A percentile compares a stretch with the other conserved stretches of the same genome.
Conservation (phyloP, 2,888 invertebrate genomes). For the Chaetogeoica ovagalla region DNA sequence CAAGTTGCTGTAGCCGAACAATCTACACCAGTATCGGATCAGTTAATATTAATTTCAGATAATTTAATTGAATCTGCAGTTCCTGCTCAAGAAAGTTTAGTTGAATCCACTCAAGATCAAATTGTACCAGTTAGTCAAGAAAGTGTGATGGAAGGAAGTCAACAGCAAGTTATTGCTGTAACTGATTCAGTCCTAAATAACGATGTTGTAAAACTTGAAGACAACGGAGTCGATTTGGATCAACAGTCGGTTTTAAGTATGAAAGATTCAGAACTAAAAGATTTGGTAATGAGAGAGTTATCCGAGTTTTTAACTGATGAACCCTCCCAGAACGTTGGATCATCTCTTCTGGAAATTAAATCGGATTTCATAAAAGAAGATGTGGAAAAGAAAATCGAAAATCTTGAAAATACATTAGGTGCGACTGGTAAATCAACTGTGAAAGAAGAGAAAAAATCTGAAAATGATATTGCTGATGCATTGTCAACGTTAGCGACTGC, state of each 20-base stretch:
- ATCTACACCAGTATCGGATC: constrained; percentile 9
- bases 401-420: constrained; percentile 13
- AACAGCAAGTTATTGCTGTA: constrained; percentile 34
- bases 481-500: constrained; percentile 62
- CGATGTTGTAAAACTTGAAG: constrained; percentile 84
- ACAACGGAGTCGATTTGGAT: constrained; percentile 72
- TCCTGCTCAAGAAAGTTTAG: constrained; percentile 14
- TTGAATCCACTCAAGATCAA: constrained; percentile 27
- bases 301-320: constrained; percentile 49
- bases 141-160: neutral
- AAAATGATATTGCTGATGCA: constrained; percentile 58
- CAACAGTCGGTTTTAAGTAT: constrained; percentile 56
- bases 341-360: constrained; percentile 29
- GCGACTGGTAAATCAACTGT: neutral
- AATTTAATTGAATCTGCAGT: constrained; percentile 28
- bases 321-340: constrained; percentile 35
- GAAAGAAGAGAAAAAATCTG: constrained; percentile 33
- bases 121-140: constrained; percentile 39
- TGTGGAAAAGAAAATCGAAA: constrained; percentile 35
- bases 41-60: constrained; percentile 17
- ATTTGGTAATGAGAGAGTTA: constrained; percentile 47
- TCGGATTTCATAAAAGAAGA: constrained; percentile 22
- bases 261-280: constrained; percentile 51
- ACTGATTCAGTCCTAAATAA: constrained; percentile 62
- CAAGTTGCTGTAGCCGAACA: constrained; percentile 4